A percentile compares a stretch with the other conserved stretches of the same genome.
Evolutionary conservation across 2,797 vertebrate genomes (phyloP).

Genomic region (Calcarius lapponicus): DNA sequence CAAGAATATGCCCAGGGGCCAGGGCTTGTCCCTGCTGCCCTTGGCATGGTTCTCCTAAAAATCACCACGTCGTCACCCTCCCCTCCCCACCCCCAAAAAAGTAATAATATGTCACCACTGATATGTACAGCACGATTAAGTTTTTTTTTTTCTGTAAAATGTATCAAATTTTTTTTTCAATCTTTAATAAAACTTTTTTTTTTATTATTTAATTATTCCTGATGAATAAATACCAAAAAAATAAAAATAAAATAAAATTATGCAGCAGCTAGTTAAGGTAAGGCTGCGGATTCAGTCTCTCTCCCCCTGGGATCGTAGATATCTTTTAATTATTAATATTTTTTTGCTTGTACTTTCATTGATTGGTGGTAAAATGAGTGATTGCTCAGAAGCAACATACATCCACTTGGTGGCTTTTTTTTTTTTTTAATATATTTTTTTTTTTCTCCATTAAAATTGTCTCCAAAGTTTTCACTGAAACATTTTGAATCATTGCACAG

Average conservation of each 20-base stretch:
- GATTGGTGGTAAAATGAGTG: conserved; percentile 77
- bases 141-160: conserved; percentile 80
- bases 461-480: conserved; percentile 81
- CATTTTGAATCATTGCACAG: conserved; percentile 84
- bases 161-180: conserved; percentile 99
- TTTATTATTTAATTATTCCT: conserved; percentile 82
- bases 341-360: conserved; percentile 82
- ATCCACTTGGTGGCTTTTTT: conserved; percentile 73
- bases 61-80: conserved; percentile 82
- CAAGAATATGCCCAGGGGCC: conserved; percentile 80
- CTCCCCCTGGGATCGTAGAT: conserved; percentile 79
- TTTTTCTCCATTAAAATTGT: conserved; percentile 79
- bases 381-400: conserved; percentile 84
- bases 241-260: conserved; percentile 84
- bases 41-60: conserved; percentile 83
- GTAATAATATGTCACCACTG: conserved; percentile 86
- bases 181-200: conserved; percentile 91
- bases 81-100: conserved; percentile 68
- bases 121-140: conserved; percentile 90
- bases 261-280: conserved; percentile 83
- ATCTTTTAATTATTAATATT: conserved; percentile 33
- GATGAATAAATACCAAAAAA: conserved; percentile 93
- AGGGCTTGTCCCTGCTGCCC: conserved; percentile 70
- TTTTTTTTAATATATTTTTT: not conserved
- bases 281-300: conserved; percentile 88